These are phyloP conservation scores for Xiphophorus hellerii DNA, from an alignment of 2,113 vertebrate species.

Conservation along the genomic window DNA sequence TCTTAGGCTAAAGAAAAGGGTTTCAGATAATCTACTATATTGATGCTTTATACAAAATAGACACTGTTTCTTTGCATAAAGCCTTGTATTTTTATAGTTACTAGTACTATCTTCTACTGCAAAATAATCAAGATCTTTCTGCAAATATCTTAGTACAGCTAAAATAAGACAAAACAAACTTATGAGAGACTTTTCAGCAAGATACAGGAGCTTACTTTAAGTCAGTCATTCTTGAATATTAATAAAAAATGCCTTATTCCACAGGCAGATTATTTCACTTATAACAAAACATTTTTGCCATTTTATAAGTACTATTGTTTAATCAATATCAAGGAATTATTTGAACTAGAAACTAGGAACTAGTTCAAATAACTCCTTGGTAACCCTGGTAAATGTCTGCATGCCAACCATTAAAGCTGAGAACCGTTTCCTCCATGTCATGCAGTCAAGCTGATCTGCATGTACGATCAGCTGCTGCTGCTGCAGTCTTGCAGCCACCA, in stretches of 20 bases:
- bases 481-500: slow-evolving; percentile 46
- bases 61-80: neutral
- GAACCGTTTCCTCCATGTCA: slow-evolving; percentile 2
- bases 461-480: slow-evolving; percentile 45
- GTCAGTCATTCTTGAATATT: too few species aligned
- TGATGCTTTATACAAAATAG: neutral
- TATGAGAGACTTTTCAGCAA: too few species aligned
- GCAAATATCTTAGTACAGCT: too few species aligned
- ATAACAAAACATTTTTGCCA: too few species aligned
- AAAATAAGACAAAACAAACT: too few species aligned
- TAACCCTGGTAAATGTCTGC: neutral
- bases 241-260: too few species aligned
- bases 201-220: too few species aligned
- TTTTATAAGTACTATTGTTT: too few species aligned
- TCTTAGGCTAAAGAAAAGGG: neutral
- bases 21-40: neutral
- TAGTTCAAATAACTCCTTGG: too few species aligned
- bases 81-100: neutral
- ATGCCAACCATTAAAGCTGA: neutral
- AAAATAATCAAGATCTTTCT: neutral
- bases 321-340: too few species aligned
- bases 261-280: too few species aligned
- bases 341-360: too few species aligned
- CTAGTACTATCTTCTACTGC: neutral
- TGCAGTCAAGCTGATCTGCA: slow-evolving; percentile 40